Base-by-base conservation (phyloP, 2,797 vertebrate genomes). In the Crocidura indochinensis region DNA sequence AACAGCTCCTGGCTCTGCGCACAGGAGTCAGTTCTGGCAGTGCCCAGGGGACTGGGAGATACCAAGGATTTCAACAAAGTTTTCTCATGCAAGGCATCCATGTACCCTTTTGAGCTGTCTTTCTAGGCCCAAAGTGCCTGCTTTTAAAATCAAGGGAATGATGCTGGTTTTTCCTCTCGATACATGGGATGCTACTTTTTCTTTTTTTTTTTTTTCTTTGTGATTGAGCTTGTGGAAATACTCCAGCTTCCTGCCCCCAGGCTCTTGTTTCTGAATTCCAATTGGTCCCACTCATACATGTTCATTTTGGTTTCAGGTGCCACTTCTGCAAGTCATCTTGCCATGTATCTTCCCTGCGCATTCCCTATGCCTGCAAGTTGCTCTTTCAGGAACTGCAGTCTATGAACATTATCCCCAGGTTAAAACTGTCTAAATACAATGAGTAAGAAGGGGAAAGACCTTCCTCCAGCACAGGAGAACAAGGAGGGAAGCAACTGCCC, bases 371-470 rank as follows among this genome's bases (percentile, higher is more conserved):
- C 97, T 99, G 99, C 97, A 99, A 99, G 97, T 98, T 99, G 95
- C 98, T 99, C 73, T 99, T 99, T 97, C 99, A 99, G 97, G 99
- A 99, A 93, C 97, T 99, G 74, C 99, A 99, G 97, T 99, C 99
- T 69, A 99, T 99, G 99, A 99, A 99, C 98, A 99, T 99, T 92
- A 99, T 99, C 96, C 99, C 99, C 77, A 98, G 99, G 95, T 98
- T 99, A 82, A 99, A 99, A 97, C 98, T 99, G 93, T 97, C 99
- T 1, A 99, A 99, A 91, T 99, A 99, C 98, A 99, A 99, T 24
- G 99, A 99, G 84, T 97, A 84, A 96, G 78, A 64, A 81, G 44
- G 12, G 24, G 2, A 47, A 69, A 73, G 47, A 31, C 22, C 26
- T 24, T 71, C 5, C 46, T 2, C 2, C 86, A 7, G 31, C 0